Evolutionary conservation across 2,888 invertebrate genomes (phyloP), one percentile per base, ranked within the genome.

Genomic region (Mechanitis messenoides): DNA sequence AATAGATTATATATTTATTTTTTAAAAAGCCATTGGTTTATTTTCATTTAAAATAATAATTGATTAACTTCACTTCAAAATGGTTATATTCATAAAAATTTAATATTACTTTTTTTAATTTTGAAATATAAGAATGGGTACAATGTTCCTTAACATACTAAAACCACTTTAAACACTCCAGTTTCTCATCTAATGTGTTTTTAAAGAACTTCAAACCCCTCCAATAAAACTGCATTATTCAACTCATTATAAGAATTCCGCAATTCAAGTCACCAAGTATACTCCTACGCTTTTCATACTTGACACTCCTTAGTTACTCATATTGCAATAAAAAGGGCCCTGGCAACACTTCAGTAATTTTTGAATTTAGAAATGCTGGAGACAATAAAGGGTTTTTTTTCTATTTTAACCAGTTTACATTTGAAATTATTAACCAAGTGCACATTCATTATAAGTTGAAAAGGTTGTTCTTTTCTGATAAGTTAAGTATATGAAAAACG

Each of bases 181-280:
- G 59, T 53, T 66, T 63, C 45, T 61, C 61, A 61, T 59, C 53
- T 58, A 60, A 66, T 61, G 63, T 61, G 53, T 56, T 66, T 65
- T 55, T 33, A 61, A 66, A 66, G 61, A 59, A 59, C 66, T 50
- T 55, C 58, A 46, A 60, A 63, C 55, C 58, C 53, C 63, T 61
- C 35, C 42, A 61, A 58, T 60, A 61, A 59, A 57, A 61, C 61
- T 61, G 66, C 63, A 59, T 63, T 63, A 65, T 66, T 63, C 59
- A 59, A 66, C 63, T 63, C 63, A 63, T 63, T 60, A 66, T 66
- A 63, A 63, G 63, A 59, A 62, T 61, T 61, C 55, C 42, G 45
- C 59, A 55, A 53, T 66, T 66, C 58, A 63, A 53, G 54, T 54
- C 33, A 45, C 54, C 59, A 60, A 60, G 59, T 62, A 53, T 56